Conservation (phyloP, 30 jellyfish, hydroid and myxozoan genomes). For the Aurelia sp. region DNA sequence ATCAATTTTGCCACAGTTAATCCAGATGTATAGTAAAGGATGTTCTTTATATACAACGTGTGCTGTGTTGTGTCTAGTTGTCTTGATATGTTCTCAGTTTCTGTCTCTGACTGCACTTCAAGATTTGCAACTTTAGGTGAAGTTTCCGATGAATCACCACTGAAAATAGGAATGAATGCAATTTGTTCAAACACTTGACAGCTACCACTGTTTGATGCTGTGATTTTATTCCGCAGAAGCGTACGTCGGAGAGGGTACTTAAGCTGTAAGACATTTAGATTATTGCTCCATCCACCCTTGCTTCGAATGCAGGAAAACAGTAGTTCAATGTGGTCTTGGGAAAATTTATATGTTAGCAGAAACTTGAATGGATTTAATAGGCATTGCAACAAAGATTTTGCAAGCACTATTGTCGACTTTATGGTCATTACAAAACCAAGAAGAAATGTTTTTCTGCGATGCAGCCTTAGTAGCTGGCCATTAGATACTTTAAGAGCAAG, state of each 20-base stretch:
- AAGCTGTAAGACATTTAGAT: slow-evolving; percentile 39
- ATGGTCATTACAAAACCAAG: slow-evolving; percentile 11
- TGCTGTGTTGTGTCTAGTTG: neutral
- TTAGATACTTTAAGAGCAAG: slow-evolving; percentile 15
- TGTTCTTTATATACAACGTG: slow-evolving; percentile 17
- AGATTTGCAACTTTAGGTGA: neutral
- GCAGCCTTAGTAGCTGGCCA: slow-evolving; percentile 26
- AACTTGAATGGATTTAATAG: slow-evolving; percentile 8
- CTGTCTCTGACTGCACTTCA: too few species aligned
- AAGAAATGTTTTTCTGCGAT: slow-evolving; percentile 24
- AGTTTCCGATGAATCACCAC: neutral
- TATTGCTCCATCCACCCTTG: slow-evolving; percentile 19
- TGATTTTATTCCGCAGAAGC: slow-evolving; percentile 32
- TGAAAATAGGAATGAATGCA: neutral
- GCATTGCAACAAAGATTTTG: neutral
- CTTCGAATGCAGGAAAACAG: slow-evolving; percentile 36
- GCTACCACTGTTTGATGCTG: slow-evolving; percentile 59
- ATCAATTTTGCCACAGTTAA: slow-evolving; percentile 37
- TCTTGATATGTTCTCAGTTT: neutral
- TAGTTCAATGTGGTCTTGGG: slow-evolving; percentile 51
- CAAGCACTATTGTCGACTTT: neutral
- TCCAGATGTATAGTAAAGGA: slow-evolving; percentile 47
- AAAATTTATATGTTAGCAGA: slow-evolving; percentile 26
- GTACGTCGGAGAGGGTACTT: neutral
- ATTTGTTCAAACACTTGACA: slow-evolving; percentile 40